Evolutionary conservation across 2,888 invertebrate species (phyloP), one percentile per base, ranked within the genome.

Genomic region (Lysandra coridon): DNA sequence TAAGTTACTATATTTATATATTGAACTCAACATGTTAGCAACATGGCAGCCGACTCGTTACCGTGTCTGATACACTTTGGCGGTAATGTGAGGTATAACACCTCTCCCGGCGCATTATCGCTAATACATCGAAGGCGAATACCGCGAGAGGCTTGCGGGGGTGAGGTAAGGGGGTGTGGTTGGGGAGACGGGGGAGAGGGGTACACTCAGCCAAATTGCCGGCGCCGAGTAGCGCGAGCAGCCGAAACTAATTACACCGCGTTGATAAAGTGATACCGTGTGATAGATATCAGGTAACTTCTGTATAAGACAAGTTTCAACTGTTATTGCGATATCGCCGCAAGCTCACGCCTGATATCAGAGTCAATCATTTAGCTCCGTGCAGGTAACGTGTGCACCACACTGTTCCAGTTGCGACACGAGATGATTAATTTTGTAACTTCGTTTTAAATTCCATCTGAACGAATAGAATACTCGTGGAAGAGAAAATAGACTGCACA

Each of bases 41-140:
- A 64, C 12, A 62, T 62, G 23, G 10, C 10, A 23, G n/a, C 30
- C 10, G 4, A 23, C 1, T 64, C 64, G 64, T 64, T 64, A 64
- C 64, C 64, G 30, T 30, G 62, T 23, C 62, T 4, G 64, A 64
- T 64, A 64, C 30, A 64, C 64, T 64, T 64, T 30, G 64, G 30
- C 64, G 1, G 64, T 64, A 64, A 69, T 14, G 33, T 69, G 69
- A 14, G 69, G 5, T 14, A 17, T 33, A 69, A 33, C 30, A 64
- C 14, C 33, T 69, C 69, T 69, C 69, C 69, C 33, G 69, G 69
- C 69, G 69, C 14, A 69, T 69, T 69, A 69, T 69, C 69, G 69
- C 69, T 69, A 69, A 69, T 69, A 69, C 33, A 69, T 69, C 69
- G 69, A 69, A 69, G 33, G 17, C 33, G 69, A 37, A 37, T 69